Percentiles rank a stretch among this genome's conserved stretches.
These are phyloP conservation scores for Noctua janthina DNA, from an alignment of 2,888 invertebrate species.

Conservation along the genomic window DNA sequence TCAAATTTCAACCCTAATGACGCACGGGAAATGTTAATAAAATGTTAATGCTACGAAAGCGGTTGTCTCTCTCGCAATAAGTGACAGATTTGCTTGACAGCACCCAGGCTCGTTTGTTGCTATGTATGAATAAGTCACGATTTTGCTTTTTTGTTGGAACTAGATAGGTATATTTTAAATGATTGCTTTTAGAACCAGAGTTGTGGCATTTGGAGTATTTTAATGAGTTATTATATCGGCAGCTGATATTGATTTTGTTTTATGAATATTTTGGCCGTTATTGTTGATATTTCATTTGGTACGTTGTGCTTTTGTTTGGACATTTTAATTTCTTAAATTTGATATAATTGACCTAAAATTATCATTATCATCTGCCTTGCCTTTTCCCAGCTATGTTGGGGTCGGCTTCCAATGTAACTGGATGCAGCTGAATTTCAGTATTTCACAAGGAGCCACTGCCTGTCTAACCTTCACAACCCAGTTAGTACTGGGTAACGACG, in stretches of 20 bases:
- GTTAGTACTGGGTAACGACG: too few species aligned
- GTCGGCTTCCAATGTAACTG: too few species aligned
- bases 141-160: constrained; percentile 81
- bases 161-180: constrained; percentile 72
- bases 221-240: constrained; percentile 65
- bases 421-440: too few species aligned
- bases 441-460: too few species aligned
- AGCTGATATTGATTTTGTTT: constrained; percentile 55
- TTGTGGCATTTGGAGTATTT: constrained; percentile 66
- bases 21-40: constrained; percentile 89
- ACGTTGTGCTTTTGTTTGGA: constrained; percentile 28
- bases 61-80: constrained; percentile 84
- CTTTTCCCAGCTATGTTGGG: too few species aligned
- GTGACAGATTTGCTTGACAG: constrained; percentile 90
- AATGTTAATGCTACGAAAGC: constrained; percentile 89
- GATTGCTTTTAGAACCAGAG: constrained; percentile 66
- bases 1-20: constrained; percentile 90
- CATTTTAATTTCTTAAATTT: background rate
- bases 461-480: too few species aligned
- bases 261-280: constrained; percentile 50
- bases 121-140: constrained; percentile 89
- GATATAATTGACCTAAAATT: background rate
- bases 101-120: constrained; percentile 84
- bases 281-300: constrained; percentile 1
- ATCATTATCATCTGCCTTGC: background rate